Base-by-base conservation (phyloP, 2,888 invertebrate species). In the Cosmopolites sordidus region DNA sequence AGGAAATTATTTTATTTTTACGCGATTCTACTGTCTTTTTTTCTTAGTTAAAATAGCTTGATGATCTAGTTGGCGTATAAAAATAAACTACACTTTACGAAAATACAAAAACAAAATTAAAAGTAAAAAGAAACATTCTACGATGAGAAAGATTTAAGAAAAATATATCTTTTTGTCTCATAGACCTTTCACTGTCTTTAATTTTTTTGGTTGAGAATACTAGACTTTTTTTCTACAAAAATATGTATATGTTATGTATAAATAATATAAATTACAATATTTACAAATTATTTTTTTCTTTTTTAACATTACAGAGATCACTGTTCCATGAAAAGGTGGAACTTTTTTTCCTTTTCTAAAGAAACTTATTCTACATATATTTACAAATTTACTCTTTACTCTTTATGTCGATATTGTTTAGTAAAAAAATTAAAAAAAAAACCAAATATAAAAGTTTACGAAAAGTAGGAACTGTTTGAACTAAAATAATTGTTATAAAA, bases 241-340 rank as follows among this genome's bases (percentile, higher is more conserved):
- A 58, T 58, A 58, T 58, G 46, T 55, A 58, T 57, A 54, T 54
- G 54, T 54, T 51, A 56, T 58, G 46, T 58, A 58, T 58, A 58
- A 58, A 58, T 58, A 58, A 55, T 18, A 56, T 55, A 58, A 55
- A 51, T 55, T 58, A 58, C 55, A 46, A 51, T 64, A 64, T 62
- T 60, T 62, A 64, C 64, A 61, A 64, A 62, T 62, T 60, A 62
- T 61, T 22, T 22, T 22, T 22, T 22, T 22, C 22, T 5, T 8
- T 22, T 62, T 58, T 55, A 62, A 60, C 52, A 61, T 62, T 63
- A 63, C 60, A 63, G 63, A 63, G 61, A 60, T 61, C 61, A 59
- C 58, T 57, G 55, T 56, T 57, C 58, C 60, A 54, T 39, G 48
- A 48, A 54, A 51, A 57, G 50, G 45, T 54, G 57, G 53, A 58